Conservation (phyloP, 2,113 vertebrate genomes). For the Aix galericulata region DNA sequence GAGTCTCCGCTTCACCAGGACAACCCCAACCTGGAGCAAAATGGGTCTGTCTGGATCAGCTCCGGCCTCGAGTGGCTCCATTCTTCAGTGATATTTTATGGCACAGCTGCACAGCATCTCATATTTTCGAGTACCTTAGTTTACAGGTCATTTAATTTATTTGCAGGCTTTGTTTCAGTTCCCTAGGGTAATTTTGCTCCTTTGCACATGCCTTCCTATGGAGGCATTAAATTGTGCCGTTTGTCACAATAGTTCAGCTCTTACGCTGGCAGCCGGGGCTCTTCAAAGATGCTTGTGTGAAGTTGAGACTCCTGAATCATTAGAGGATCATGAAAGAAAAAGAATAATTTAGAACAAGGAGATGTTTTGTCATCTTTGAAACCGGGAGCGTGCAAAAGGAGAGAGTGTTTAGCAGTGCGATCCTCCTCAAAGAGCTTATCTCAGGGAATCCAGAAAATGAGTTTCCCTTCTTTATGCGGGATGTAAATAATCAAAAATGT, state of each 20-base stretch:
- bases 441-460: conserved; percentile 32
- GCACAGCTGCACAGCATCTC: conserved; percentile 27
- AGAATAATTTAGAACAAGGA: conserved; percentile 59
- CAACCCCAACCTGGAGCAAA: background rate
- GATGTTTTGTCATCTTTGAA: conserved; percentile 67
- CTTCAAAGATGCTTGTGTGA: conserved; percentile 57
- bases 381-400: conserved; percentile 16
- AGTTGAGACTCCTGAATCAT: conserved; percentile 55
- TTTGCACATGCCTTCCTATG: conserved; percentile 24
- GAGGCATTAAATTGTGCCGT: conserved; percentile 49
- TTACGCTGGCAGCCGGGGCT: conserved; percentile 44
- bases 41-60: background rate
- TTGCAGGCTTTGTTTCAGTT: conserved; percentile 1
- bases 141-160: conserved; percentile 66
- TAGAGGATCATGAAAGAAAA: conserved; percentile 59
- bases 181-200: conserved; percentile 29
- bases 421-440: conserved; percentile 45
- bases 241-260: conserved; percentile 66
- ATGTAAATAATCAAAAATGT: conserved; percentile 67
- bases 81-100: conserved; percentile 7
- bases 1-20: too few species aligned
- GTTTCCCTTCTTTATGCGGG: conserved; percentile 54
- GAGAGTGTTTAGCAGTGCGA: conserved; percentile 48
- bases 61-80: background rate
- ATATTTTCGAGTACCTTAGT: conserved; percentile 57